Evolutionary conservation across 2,888 invertebrate species (phyloP), one percentile per base, ranked within the genome.

Genomic region (Philereme transversata): DNA sequence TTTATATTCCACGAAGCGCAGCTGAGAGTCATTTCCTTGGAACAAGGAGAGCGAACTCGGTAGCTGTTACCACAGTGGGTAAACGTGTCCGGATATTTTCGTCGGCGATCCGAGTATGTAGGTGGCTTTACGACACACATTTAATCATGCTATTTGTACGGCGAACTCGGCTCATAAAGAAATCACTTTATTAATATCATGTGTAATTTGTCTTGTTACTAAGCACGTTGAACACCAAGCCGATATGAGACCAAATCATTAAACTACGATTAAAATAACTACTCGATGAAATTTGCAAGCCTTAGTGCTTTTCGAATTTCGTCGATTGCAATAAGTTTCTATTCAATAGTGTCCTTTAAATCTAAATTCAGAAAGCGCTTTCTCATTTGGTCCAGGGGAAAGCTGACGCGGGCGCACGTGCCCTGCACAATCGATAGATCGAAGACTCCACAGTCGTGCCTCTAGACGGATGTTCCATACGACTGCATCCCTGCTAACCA

Each of bases 11-110:
- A 55, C 73, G 77, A 81, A 83, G 57, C 52, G 49, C 61, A 68
- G 54, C 60, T 61, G 65, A 63, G 64, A 63, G 64, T 64, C 69
- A 74, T 80, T 78, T 78, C 68, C 75, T 71, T 62, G 61, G 72
- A 78, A 76, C 64, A 70, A 72, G 67, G 70, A 66, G 71, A 75
- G 71, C 74, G 76, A 73, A 53, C 69, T 72, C 71, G 60, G 69
- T 73, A 59, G 60, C 67, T 62, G 64, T 64, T 73, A 36, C 36
- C 40, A 70, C 70, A 62, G 62, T 52, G 62, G 52, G 63, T 55
- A 56, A 75, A 78, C 78, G 79, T 79, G 78, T 77, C 69, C 68
- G 69, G 73, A 73, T 85, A 82, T 84, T 82, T 82, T 77, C 61
- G 77, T 81, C 76, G 75, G 69, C 72, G 65, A 68, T 68, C 69